A percentile compares a stretch with the other conserved stretches of the same genome.
These are phyloP conservation scores for Zelleria hepariella DNA, from an alignment of 2,888 invertebrate species.

Conservation along the genomic window DNA sequence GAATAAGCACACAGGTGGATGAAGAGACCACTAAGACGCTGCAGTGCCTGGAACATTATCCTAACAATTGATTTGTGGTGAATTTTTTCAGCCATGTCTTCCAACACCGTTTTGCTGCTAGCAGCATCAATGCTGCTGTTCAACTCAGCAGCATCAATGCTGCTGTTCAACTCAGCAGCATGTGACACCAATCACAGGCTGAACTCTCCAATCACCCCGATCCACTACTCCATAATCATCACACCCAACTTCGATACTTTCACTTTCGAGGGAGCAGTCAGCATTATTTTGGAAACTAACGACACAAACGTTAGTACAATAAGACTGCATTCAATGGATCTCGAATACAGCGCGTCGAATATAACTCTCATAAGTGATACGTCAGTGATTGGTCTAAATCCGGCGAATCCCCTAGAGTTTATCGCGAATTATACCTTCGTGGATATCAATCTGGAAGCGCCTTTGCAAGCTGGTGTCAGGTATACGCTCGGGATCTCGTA, in stretches of 20 bases:
- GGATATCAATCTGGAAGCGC: conserved; percentile 48
- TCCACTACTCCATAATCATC: conserved; percentile 64
- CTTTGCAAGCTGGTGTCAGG: conserved; percentile 36
- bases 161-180: conserved; percentile 11
- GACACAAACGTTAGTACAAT: conserved; percentile 35
- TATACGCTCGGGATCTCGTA: conserved; percentile 68
- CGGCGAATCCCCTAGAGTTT: conserved; percentile 35
- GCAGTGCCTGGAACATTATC: too few species aligned
- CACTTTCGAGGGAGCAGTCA: conserved; percentile 59
- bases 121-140: conserved; percentile 10
- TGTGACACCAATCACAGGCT: conserved; percentile 49
- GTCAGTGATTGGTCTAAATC: conserved; percentile 22
- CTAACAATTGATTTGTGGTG: not conserved
- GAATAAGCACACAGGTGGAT: too few species aligned
- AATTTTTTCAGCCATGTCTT: conserved; percentile 41
- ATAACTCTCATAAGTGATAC: conserved; percentile 30
- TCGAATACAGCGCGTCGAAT: conserved; percentile 32
- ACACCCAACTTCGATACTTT: conserved; percentile 67
- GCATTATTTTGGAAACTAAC: conserved; percentile 41
- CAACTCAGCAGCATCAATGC: conserved; percentile 13
- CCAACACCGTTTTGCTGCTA: conserved; percentile 18
- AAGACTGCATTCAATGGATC: conserved; percentile 49
- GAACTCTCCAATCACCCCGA: conserved; percentile 58
- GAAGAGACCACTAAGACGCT: too few species aligned
- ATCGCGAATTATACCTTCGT: conserved; percentile 56